Conservation (phyloP, 2,797 vertebrate genomes). For the Decapterus maruadsi region DNA sequence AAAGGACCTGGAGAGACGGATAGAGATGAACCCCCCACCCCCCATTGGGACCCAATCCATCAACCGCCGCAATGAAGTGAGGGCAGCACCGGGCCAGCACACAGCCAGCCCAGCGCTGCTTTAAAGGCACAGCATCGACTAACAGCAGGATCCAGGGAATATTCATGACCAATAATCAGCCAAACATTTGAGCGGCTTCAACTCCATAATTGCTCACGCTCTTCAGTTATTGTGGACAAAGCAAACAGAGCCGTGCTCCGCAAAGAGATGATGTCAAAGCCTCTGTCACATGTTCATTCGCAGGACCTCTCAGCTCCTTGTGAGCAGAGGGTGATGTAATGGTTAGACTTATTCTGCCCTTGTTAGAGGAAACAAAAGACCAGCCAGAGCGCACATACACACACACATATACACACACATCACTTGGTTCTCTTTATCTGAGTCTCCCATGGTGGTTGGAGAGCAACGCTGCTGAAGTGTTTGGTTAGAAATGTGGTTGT, state of each 20-base stretch:
- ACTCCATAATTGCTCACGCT: neutral
- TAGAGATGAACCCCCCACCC: conserved; percentile 51
- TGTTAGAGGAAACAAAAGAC: conserved; percentile 75
- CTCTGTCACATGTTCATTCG: conserved; percentile 59
- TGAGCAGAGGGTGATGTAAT: conserved; percentile 71
- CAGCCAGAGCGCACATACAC: conserved; percentile 31
- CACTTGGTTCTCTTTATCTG: neutral
- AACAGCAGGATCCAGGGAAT: neutral
- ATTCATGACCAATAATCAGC: conserved; percentile 2
- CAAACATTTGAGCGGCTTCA: neutral
- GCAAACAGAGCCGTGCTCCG: neutral
- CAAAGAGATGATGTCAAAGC: conserved; percentile 51
- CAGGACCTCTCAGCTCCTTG: conserved; percentile 34
- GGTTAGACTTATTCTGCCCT: conserved; percentile 56
- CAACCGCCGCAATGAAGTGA: conserved; percentile 34
- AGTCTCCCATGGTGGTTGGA: conserved; percentile 14
- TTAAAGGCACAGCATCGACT: conserved; percentile 40
- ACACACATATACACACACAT: neutral
- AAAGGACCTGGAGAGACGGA: conserved; percentile 49
- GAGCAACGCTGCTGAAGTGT: conserved; percentile 10
- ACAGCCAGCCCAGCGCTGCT: conserved; percentile 17
- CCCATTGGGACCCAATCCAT: conserved; percentile 62
- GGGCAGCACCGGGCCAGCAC: conserved; percentile 22
- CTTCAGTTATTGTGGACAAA: conserved; percentile 4
- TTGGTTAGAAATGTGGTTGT: conserved; percentile 2